Conservation (phyloP, 2,888 invertebrate genomes). For the Amphimallon solstitiale region DNA sequence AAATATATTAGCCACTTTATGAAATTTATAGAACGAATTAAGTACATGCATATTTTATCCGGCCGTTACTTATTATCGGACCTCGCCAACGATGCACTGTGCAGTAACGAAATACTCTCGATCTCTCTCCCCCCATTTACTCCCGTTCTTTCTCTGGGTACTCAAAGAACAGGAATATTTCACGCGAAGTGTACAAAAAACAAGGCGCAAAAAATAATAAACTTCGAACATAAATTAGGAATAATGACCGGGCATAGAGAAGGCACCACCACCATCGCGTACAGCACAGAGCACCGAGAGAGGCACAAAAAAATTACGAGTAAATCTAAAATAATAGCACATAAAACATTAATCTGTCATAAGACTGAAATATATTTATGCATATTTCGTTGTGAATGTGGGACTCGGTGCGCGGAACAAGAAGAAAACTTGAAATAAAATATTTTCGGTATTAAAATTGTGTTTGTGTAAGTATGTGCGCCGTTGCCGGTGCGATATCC, state of each 20-base stretch:
- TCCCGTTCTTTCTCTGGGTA: background rate
- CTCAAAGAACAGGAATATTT: constrained; percentile 24
- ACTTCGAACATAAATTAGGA: constrained; percentile 37
- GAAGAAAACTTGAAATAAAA: constrained; percentile 33
- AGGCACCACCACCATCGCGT: background rate
- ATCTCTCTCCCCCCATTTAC: no score
- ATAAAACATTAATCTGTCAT: constrained; percentile 46
- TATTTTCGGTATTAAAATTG: constrained; percentile 28
- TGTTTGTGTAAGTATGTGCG: background rate
- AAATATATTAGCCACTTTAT: background rate
- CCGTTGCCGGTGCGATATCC: background rate
- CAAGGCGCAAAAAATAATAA: constrained; percentile 33
- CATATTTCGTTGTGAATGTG: constrained; percentile 14
- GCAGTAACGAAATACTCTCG: background rate
- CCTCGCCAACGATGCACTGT: background rate
- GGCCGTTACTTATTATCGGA: background rate
- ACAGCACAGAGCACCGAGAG: background rate
- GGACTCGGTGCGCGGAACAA: background rate
- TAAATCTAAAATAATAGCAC: constrained; percentile 47
- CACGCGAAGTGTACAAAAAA: constrained; percentile 29
- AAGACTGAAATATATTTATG: constrained; percentile 40
- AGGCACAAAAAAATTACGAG: constrained; percentile 12
- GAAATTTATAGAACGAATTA: constrained; percentile 6
- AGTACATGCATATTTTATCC: constrained; percentile 1
- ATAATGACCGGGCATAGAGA: constrained; percentile 28